Conservation (phyloP, 2,888 invertebrate genomes). For the Venusia cambrica region DNA sequence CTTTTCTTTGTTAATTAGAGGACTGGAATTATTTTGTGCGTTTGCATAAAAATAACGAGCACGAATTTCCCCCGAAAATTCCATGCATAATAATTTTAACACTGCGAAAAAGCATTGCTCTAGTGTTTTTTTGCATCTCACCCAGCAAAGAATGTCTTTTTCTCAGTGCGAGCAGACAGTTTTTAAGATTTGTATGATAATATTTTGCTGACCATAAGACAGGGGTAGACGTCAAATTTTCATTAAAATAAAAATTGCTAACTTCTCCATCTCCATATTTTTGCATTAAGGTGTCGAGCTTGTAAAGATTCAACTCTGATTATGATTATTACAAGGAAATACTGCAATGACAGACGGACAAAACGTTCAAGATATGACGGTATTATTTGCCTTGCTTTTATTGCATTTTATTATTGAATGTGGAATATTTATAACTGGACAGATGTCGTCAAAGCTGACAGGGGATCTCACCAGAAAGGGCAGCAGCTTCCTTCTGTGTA, state of each 20-base stretch:
- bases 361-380: too few relatives aligned
- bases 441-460: too few relatives aligned
- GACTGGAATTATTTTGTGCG: not conserved
- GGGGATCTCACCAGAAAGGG: too few relatives aligned
- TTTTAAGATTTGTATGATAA: conserved; percentile 46
- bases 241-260: conserved; percentile 73
- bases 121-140: too few relatives aligned
- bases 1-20: conserved; percentile 6
- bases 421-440: too few relatives aligned
- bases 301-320: too few relatives aligned
- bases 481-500: too few relatives aligned
- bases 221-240: conserved; percentile 58
- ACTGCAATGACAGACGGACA: too few relatives aligned
- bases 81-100: conserved; percentile 2
- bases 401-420: too few relatives aligned
- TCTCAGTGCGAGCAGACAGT: conserved; percentile 7
- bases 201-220: conserved; percentile 61
- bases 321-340: too few relatives aligned
- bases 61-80: conserved; percentile 10
- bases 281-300: conserved; percentile 51
- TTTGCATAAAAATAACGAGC: conserved; percentile 16
- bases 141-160: too few relatives aligned
- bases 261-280: conserved; percentile 77
- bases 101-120: conserved; percentile 7
- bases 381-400: too few relatives aligned